Base-by-base conservation (phyloP, 2,888 invertebrate genomes). In the Zele albiditarsus region DNA sequence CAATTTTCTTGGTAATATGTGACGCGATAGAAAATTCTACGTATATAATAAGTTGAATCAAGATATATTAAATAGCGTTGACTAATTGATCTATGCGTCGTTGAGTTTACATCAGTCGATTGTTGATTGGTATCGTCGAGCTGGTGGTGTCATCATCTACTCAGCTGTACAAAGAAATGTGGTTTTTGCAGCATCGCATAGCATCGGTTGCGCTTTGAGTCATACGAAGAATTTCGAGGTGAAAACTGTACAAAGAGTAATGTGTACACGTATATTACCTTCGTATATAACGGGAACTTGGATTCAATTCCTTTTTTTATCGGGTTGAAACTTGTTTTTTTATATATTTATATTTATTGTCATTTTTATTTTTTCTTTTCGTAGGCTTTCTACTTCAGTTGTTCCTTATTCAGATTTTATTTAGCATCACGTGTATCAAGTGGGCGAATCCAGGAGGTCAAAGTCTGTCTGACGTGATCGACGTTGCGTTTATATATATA, bases 391-490 rank as follows among this genome's bases (percentile, higher is more conserved):
- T 28, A 33, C 42, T 27, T 42, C 6, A 27, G 38, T 23, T 42
- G 53, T 20, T 57, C 23, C 49, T 60, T n/a, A 33, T 20, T 42
- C 63, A 49, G 25, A 28, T 42, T 62, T 49, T 66, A 25, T 63
- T 49, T 38, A 38, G 68, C 27, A 46, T 38, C 49, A 71, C 63
- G 42, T 38, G 66, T 27, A 60, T 53, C 38, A 69, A 68, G 65
- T 65, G 73, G 65, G 73, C 72, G 73, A 63, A 27, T 42, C 58
- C 25, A 49, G 14, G 66, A 31, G 73, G 66, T 73, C 76, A 73
- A 73, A 76, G 72, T 68, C 76, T 72, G 63, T 31, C 65, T 31
- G 66, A 68, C 66, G 31, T 38, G 20, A 65, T 74, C 73, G 62
- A 62, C 67, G 27, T 67, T 14, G 65, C 8, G 65, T 53, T n/a